Base-by-base conservation (phyloP, 2,888 invertebrate species). In the Idaea biselata region DNA sequence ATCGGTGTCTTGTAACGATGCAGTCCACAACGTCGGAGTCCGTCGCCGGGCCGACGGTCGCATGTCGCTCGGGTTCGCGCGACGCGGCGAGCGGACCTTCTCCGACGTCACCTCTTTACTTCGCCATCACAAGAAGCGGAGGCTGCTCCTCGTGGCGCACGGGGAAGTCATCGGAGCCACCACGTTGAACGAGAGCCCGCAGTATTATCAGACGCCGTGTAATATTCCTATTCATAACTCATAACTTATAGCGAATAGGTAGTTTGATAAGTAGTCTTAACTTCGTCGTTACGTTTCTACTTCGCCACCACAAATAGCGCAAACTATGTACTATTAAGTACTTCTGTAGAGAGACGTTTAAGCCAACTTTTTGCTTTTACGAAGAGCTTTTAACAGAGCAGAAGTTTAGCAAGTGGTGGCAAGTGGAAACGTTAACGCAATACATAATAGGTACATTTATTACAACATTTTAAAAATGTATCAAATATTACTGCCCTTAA, bases 11-110 rank as follows among this genome's bases (percentile, higher is more conserved):
- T 94, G 94, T 72, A 81, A 91, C 53, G 81, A 80, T 59, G 84
- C 87, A 58, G 92, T 94, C 25, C 94, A 93, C 81, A 94, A 94
- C 78, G 90, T 94, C 18, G 93, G 93, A 33, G 90, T 94, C n/a
- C 81, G 93, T 0, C 85, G 93, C 11, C 85, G 93, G 7, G 76
- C 87, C 0, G 94, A 94, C 78, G 91, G 92, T 17, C 84, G 91
- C 0, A 83, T 94, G 16, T 93, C 94, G 0, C 85, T 94, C 58
- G 94, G 94, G 60, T 93, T 84, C 69, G 88, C 93, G 60, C 91
- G 94, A 62, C 80, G 85, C 56, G 91, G 93, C 7, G 94, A 94
- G 73, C 76, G 87, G 60, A 91, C 90, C 77, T 94, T 94, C 79
- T 76, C 81, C 54, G 91, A 90, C 75, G 83, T 94, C 60, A 82